phyloP scores from a whole-genome alignment of 2,113 vertebrate species.

The Thalassarche chlororhynchos region DNA sequence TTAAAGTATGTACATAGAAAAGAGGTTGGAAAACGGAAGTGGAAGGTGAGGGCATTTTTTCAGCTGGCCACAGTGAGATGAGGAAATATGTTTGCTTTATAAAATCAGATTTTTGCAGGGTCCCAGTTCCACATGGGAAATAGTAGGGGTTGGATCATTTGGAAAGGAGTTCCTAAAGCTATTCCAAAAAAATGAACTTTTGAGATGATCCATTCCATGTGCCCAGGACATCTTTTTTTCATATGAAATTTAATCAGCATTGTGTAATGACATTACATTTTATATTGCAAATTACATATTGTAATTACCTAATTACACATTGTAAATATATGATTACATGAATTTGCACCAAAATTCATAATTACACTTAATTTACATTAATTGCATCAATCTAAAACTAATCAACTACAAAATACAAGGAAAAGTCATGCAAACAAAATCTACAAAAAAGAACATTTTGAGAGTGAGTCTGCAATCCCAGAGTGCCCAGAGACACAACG shows the following conservation, averaged over 20 bases:
- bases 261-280: constrained; percentile 47
- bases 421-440: constrained; percentile 51
- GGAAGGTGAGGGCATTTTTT: not conserved
- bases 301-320: constrained; percentile 74
- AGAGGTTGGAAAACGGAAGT: not conserved
- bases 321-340: constrained; percentile 71
- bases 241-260: constrained; percentile 41
- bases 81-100: not conserved
- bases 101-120: not conserved
- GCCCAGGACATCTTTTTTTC: constrained; percentile 25
- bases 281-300: constrained; percentile 69
- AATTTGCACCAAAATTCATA: constrained; percentile 71
- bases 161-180: not conserved
- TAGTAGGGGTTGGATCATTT: not conserved
- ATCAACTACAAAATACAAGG: constrained; percentile 58
- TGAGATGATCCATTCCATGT: not conserved
- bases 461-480: not conserved
- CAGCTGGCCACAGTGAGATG: not conserved
- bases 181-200: constrained; percentile 24
- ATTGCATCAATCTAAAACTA: constrained; percentile 68
- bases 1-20: not conserved
- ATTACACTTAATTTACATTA: constrained; percentile 76
- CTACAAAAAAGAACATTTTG: not conserved
- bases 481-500: not conserved
- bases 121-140: not conserved